These are phyloP conservation scores for Patiria pectinifera DNA, from an alignment of 53 echinoderm and acorn worm species.

Conservation along the genomic window DNA sequence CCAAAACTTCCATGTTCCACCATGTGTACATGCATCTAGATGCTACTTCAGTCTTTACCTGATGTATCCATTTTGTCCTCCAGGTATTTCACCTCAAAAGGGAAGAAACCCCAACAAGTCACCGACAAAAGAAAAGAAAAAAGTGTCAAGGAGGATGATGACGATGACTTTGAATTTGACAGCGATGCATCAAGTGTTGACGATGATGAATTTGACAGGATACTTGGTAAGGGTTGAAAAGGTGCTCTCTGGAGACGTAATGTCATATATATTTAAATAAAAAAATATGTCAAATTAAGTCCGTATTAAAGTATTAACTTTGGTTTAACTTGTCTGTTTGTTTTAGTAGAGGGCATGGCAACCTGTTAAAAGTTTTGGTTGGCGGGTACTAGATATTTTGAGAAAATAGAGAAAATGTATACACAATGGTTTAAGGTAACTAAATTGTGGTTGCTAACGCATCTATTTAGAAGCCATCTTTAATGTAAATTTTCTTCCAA, in stretches of 20 bases:
- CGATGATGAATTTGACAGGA: conserved; percentile 91
- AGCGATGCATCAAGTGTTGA: conserved; percentile 90
- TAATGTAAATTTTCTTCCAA: too few relatives aligned
- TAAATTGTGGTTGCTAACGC: too few relatives aligned
- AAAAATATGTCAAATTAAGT: neutral
- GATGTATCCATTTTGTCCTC: neutral
- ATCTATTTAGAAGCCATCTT: too few relatives aligned
- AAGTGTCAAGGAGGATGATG: neutral
- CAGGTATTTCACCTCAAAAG: conserved; percentile 80
- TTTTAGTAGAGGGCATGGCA: too few relatives aligned
- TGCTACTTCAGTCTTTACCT: neutral
- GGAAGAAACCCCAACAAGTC: conserved; percentile 21
- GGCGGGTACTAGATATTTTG: too few relatives aligned
- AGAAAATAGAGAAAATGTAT: too few relatives aligned
- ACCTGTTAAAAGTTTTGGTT: too few relatives aligned
- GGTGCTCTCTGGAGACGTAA: neutral
- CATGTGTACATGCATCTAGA: neutral
- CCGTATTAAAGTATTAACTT: neutral
- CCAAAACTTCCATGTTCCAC: neutral
- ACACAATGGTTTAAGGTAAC: too few relatives aligned
- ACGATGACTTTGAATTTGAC: conserved; percentile 78
- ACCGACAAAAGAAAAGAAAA: conserved; percentile 30
- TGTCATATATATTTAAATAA: neutral
- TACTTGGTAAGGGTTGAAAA: conserved; percentile 69
- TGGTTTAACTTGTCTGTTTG: neutral